Evolutionary conservation across 2,888 invertebrate species (phyloP).

Genomic region (Lasioglossum figueresi): DNA sequence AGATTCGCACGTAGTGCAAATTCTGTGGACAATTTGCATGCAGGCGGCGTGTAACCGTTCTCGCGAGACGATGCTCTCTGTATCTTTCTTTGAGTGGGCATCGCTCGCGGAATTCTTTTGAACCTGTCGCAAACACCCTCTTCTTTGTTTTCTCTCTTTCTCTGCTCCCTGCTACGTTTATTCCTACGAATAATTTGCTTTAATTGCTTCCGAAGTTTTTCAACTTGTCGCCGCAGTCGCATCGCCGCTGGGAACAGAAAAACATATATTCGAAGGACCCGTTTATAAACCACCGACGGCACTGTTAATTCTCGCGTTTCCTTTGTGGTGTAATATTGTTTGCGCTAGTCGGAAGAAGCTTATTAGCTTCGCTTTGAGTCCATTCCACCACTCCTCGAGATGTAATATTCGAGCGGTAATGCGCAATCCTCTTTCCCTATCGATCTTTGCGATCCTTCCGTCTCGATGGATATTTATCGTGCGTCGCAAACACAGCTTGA

Average conservation of each 20-base stretch:
- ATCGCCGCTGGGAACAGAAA: background rate
- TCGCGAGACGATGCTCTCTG: background rate
- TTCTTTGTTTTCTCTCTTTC: background rate
- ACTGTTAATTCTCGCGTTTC: conserved; percentile 9
- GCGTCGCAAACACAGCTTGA: background rate
- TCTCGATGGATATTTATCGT: background rate
- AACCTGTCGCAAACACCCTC: conserved; percentile 21
- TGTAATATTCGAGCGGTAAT: background rate
- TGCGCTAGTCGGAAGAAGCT: background rate
- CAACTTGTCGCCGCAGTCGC: background rate
- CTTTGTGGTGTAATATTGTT: conserved; percentile 4
- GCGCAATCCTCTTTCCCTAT: background rate
- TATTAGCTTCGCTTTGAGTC: background rate
- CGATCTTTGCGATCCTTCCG: background rate
- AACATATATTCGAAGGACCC: background rate
- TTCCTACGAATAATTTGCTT: conserved; percentile 29
- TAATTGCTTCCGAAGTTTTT: conserved; percentile 23
- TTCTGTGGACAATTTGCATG: conserved; percentile 15
- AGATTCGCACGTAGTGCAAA: conserved; percentile 1
- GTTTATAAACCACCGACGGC: background rate
- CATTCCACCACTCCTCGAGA: background rate
- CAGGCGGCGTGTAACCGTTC: background rate
- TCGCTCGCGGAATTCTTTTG: conserved; percentile 25
- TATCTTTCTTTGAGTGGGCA: conserved; percentile 34
- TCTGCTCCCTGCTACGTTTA: background rate